These are phyloP conservation scores for Caenorhabditis remanei DNA, from an alignment of 1,140 invertebrate species.

Conservation along the genomic window DNA sequence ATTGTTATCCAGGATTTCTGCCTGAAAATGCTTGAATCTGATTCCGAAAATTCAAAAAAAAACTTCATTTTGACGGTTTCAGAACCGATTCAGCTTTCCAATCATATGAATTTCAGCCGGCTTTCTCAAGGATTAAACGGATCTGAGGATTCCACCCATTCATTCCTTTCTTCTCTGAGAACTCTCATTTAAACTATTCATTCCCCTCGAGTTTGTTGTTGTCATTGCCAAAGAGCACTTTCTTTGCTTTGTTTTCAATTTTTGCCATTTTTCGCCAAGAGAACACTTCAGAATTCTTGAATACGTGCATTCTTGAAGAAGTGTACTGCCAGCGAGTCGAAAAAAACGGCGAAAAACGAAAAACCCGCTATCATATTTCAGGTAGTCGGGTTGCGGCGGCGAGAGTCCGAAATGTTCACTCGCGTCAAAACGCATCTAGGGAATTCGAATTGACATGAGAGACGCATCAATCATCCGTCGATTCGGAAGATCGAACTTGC, in stretches of 20 bases:
- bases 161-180: too few species aligned
- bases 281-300: background rate
- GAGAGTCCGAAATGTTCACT: background rate
- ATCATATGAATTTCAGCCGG: too few species aligned
- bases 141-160: too few species aligned
- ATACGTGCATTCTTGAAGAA: background rate
- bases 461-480: conserved; percentile 29
- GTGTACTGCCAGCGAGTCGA: too few species aligned
- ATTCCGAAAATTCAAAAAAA: too few species aligned
- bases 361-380: conserved; percentile 14
- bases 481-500: conserved; percentile 45
- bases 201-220: background rate
- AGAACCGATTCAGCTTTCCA: too few species aligned
- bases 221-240: background rate
- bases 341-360: background rate
- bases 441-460: conserved; percentile 48
- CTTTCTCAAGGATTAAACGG: too few species aligned
- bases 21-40: too few species aligned
- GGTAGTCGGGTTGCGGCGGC: too few species aligned
- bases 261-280: background rate
- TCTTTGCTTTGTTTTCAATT: background rate
- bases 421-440: conserved; percentile 44
- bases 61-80: too few species aligned
- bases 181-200: too few species aligned
- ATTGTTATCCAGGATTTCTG: too few species aligned